Conservation (phyloP, 1,140 invertebrate species). For the Holcopasites calliopsidis region DNA sequence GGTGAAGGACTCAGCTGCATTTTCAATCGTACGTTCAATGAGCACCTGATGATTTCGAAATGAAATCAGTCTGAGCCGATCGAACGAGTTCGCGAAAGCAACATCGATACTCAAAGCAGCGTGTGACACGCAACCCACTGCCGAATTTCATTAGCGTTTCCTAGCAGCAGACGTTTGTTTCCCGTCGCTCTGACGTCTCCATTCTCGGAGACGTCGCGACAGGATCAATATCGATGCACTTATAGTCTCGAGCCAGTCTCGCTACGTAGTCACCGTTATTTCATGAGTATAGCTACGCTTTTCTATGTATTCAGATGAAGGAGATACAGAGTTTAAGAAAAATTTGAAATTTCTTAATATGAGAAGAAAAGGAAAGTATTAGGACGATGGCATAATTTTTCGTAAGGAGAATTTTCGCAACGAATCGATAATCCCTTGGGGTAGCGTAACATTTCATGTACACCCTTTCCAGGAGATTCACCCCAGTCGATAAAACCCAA, state of each 20-base stretch:
- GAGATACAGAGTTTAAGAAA: no score
- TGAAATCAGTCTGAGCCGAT: slow-evolving; percentile 15
- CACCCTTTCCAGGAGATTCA: slow-evolving; percentile 8
- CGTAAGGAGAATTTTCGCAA: neutral
- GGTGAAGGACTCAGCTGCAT: neutral
- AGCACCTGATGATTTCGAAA: slow-evolving; percentile 5
- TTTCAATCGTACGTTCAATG: neutral
- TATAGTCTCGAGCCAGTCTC: neutral
- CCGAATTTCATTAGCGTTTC: slow-evolving; percentile 37
- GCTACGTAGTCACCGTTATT: neutral
- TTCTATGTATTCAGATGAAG: no score
- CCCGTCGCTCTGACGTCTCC: slow-evolving; percentile 8
- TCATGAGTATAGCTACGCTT: no score
- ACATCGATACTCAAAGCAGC: slow-evolving; percentile 22
- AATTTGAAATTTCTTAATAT: no score
- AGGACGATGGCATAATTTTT: slow-evolving; percentile 24
- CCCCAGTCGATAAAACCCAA: slow-evolving; percentile 5
- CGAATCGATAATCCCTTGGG: slow-evolving; percentile 27
- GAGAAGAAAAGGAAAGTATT: no score
- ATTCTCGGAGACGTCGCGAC: neutral
- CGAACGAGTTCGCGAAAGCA: neutral
- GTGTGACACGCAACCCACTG: slow-evolving; percentile 12
- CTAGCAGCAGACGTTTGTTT: slow-evolving; percentile 39
- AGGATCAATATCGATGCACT: neutral
- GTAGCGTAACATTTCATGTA: neutral